phyloP scores from a whole-genome alignment of 1,140 invertebrate genomes.

The Nasonia vitripennis region DNA sequence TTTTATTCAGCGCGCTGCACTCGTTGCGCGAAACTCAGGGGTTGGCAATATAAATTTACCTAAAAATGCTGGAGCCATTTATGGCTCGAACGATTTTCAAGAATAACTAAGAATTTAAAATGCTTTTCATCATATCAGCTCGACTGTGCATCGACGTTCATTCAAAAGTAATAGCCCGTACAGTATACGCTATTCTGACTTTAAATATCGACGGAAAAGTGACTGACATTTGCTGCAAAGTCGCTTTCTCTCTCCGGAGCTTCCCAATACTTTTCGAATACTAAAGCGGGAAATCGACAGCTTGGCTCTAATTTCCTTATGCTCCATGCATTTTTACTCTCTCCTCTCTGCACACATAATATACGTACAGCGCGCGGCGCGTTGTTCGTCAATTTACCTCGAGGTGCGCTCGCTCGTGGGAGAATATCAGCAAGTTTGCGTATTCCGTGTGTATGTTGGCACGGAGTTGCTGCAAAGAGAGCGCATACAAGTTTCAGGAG shows the following conservation, averaged over 20 bases:
- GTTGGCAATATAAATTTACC: too few species aligned
- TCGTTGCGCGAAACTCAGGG: too few species aligned
- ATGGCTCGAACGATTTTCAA: too few species aligned
- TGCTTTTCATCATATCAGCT: too few species aligned
- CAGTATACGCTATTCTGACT: not conserved
- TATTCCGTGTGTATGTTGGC: not conserved
- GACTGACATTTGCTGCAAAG: not conserved
- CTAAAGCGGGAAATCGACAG: not conserved
- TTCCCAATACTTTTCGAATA: not conserved
- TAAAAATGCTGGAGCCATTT: too few species aligned
- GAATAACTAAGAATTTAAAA: too few species aligned
- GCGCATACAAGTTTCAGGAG: conserved; percentile 20
- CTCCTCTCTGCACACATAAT: too few species aligned
- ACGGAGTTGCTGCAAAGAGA: conserved; percentile 1
- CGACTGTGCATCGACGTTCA: not conserved
- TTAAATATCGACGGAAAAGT: not conserved
- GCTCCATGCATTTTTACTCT: not conserved
- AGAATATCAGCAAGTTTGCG: not conserved
- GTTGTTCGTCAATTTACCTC: conserved; percentile 16
- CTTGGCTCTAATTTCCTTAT: conserved; percentile 9
- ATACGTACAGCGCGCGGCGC: too few species aligned
- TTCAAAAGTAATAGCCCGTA: not conserved
- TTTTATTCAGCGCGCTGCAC: too few species aligned
- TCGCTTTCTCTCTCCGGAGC: not conserved
- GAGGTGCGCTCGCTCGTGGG: not conserved